These are phyloP conservation scores for Epinephelus awoara DNA, from an alignment of 2,797 vertebrate genomes.

Conservation along the genomic window DNA sequence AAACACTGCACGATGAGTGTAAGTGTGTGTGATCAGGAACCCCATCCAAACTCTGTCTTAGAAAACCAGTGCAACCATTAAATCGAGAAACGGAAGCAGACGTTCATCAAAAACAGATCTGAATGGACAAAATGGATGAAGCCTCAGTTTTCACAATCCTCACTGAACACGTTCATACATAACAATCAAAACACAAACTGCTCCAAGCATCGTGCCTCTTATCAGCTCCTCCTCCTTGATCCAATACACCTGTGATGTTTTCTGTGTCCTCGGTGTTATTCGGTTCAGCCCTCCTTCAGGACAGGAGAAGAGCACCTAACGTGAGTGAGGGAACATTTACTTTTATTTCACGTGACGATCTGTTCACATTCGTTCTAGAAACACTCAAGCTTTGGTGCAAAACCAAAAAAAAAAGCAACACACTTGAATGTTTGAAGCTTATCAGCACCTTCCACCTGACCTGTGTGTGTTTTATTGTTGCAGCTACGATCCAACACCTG, in stretches of 20 bases:
- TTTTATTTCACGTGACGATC: background rate
- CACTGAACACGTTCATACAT: too few relatives aligned
- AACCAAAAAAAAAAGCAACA: background rate
- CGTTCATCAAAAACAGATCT: too few relatives aligned
- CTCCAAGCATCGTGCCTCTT: too few relatives aligned
- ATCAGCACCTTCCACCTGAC: conserved; percentile 10
- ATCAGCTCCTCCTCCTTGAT: conserved; percentile 17
- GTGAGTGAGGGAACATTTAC: background rate
- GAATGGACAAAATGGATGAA: too few relatives aligned
- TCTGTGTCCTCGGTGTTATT: background rate
- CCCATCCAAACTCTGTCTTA: too few relatives aligned
- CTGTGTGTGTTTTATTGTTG: background rate
- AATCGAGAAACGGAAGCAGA: too few relatives aligned
- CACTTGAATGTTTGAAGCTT: background rate
- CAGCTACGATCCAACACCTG: background rate
- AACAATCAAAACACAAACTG: too few relatives aligned
- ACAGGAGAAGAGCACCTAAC: background rate
- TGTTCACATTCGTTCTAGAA: background rate
- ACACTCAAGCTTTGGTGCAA: too few relatives aligned
- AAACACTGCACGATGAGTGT: too few relatives aligned
- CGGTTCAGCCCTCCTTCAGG: background rate
- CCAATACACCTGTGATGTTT: conserved; percentile 28
- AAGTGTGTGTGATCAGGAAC: too few relatives aligned
- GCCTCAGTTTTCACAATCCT: too few relatives aligned
- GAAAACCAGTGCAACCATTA: too few relatives aligned